Evolutionary conservation across 2,113 vertebrate genomes (phyloP), one percentile per base, ranked within the genome.

Genomic region (Pachycephala philippinensis): DNA sequence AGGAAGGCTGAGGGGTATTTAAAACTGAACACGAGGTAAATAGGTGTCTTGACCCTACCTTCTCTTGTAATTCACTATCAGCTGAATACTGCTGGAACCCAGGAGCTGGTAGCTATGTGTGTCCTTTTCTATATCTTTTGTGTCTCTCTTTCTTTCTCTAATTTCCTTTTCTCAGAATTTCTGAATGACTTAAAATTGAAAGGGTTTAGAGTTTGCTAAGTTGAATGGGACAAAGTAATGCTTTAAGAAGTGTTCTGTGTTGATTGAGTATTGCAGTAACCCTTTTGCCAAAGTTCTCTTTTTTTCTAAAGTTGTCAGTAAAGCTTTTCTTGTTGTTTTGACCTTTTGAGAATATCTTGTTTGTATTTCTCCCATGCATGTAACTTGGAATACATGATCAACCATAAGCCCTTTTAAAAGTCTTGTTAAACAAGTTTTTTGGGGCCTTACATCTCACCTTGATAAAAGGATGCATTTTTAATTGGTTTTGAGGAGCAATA

Each of bases 41-140:
- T 2, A 7, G 3, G 3, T 13, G 12, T 27, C 16, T 76, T 42
- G 8, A 5, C 6, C 1, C 6, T 44, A 17, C 1, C 13, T 59
- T 18, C 5, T 52, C 22, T 28, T 37, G 33, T 27, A 33, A 23
- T 44, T 19, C 33, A 1, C 3, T 23, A 2, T 37, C 4, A 28
- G 23, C 6, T 69, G 27, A 28, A 15, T 2, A 9, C 18, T 39
- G 18, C 8, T 33, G 6, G 17, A 60, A 44, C 2, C 2, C 9
- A 33, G 22, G 39, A 60, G 9, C 1, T 77, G 13, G 11, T 22
- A 22, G 1, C 7, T 27, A 8, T 27, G 8, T 10, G 17, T 45
- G 8, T 44, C 12, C 10, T 69, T 52, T 27, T 27, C 17, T 27
- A 0, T 27, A 10, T 6, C 1, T 45, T 45, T 53, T 44, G 9